Conservation (phyloP, 2,888 invertebrate species). For the Rhingia rostrata region DNA sequence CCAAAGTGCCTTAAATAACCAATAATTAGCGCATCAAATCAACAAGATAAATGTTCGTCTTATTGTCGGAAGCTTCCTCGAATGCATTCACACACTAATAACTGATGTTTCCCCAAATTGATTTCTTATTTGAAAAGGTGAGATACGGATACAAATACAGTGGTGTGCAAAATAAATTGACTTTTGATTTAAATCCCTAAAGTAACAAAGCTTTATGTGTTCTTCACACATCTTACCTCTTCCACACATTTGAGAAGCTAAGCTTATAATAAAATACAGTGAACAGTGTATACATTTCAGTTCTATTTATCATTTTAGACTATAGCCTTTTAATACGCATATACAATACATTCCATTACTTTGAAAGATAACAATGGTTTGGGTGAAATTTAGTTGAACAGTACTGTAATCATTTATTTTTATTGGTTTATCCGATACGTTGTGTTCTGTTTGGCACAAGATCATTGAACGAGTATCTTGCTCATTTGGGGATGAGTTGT, state of each 20-base stretch:
- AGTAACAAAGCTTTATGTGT: no score
- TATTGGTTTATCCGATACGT: neutral
- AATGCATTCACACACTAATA: constrained; percentile 33
- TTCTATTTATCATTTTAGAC: no score
- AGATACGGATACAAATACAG: neutral
- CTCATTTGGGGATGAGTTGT: constrained; percentile 20
- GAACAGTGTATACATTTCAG: no score
- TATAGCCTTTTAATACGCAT: no score
- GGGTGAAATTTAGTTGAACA: neutral
- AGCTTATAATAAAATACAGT: no score
- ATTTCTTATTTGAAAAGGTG: constrained; percentile 51
- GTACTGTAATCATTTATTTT: neutral
- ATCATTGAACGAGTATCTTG: constrained; percentile 15
- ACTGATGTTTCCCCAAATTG: constrained; percentile 45
- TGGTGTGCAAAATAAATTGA: no score
- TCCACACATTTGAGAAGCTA: no score
- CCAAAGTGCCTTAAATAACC: constrained; percentile 33
- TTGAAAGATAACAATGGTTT: no score
- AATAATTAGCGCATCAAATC: constrained; percentile 45
- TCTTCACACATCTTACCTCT: no score
- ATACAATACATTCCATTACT: no score
- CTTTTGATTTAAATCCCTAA: no score
- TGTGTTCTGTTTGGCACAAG: constrained; percentile 9
- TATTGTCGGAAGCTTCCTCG: constrained; percentile 3
- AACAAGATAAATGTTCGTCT: constrained; percentile 12